A percentile compares a stretch with the other conserved stretches of the same genome.
Evolutionary conservation across 2,888 invertebrate species (phyloP).

Genomic region (Hyposoter didymator): DNA sequence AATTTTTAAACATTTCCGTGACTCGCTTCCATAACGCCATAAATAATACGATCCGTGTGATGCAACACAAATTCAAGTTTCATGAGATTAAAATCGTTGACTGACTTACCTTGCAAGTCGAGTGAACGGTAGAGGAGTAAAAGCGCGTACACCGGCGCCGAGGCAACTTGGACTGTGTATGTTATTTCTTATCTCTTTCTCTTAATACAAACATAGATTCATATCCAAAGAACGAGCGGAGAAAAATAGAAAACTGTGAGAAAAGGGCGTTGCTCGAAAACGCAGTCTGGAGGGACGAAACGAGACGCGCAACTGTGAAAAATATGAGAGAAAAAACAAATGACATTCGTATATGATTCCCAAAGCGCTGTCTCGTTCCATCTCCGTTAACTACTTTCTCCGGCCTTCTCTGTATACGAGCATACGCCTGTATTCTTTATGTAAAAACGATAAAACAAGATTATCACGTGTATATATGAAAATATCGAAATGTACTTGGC

Average conservation of each 20-base stretch:
- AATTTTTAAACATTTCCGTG: background rate
- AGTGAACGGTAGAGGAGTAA: slow-evolving; percentile 59
- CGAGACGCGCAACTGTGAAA: background rate
- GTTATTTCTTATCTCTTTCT: background rate
- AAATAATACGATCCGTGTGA: background rate
- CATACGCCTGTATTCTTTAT: slow-evolving; percentile 5
- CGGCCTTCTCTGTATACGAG: background rate
- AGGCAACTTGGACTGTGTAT: slow-evolving; percentile 49
- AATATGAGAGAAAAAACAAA: background rate
- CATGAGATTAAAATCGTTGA: slow-evolving; percentile 57
- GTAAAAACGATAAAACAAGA: slow-evolving; percentile 32
- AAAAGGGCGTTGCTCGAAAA: background rate
- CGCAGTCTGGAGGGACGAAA: background rate
- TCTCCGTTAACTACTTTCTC: background rate
- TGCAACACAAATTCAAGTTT: slow-evolving; percentile 6
- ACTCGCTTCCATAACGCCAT: background rate
- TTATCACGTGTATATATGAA: slow-evolving; percentile 12
- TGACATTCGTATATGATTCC: background rate
- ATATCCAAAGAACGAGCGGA: slow-evolving; percentile 29
- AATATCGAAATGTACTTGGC: slow-evolving; percentile 15
- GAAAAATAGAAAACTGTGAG: background rate
- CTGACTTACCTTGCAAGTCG: slow-evolving; percentile 72
- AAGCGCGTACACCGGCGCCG: slow-evolving; percentile 57
- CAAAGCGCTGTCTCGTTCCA: background rate
- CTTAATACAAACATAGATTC: background rate